Conservation (phyloP, 2,113 vertebrate species). For the Theropithecus gelada region DNA sequence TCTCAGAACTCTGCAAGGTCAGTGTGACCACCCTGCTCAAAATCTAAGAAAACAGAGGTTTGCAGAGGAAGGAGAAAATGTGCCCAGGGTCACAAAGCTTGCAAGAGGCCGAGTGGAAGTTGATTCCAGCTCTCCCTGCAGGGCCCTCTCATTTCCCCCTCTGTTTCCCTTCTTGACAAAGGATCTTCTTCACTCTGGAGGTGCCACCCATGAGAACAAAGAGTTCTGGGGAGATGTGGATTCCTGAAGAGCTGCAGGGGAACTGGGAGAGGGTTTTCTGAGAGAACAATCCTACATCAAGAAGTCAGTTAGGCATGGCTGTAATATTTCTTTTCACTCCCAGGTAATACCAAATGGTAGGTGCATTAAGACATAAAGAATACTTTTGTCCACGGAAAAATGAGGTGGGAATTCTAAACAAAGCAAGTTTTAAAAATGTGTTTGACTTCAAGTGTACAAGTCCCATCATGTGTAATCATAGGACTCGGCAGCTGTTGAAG, state of each 20-base stretch:
- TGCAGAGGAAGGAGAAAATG: too few species aligned
- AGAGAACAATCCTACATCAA: neutral
- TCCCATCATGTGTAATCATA: neutral
- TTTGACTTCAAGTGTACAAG: neutral
- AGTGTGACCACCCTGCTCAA: neutral
- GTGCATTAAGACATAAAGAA: neutral
- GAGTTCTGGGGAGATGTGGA: neutral
- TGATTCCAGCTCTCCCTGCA: neutral
- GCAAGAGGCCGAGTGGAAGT: too few species aligned
- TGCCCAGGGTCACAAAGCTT: too few species aligned
- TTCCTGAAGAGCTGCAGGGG: neutral
- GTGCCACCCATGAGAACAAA: neutral
- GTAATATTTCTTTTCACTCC: neutral
- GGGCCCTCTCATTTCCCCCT: neutral
- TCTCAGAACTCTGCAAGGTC: neutral
- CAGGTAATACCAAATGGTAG: neutral
- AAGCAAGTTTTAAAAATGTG: neutral
- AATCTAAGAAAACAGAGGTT: too few species aligned
- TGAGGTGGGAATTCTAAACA: too few species aligned
- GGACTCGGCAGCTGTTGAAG: neutral
- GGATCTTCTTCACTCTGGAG: neutral
- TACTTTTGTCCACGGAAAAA: neutral
- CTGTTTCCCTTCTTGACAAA: neutral
- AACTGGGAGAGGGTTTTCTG: neutral
- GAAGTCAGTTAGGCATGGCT: neutral